Base-by-base conservation (phyloP, 2,797 vertebrate species). In the Varecia variegata region DNA sequence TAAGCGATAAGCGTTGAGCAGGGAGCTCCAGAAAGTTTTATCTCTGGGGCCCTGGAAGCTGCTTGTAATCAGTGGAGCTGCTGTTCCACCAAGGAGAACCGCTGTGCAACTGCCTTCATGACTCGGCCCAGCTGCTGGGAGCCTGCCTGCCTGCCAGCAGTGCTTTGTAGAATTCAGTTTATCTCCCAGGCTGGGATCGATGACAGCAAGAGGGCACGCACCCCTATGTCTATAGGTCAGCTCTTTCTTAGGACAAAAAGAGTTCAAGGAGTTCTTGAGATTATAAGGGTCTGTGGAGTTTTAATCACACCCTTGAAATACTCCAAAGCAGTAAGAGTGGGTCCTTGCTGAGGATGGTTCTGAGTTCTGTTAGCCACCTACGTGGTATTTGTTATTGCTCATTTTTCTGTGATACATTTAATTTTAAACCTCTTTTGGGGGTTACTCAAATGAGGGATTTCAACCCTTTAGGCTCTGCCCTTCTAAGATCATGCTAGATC, bases 211-310 rank as follows among this genome's bases (percentile, higher is more conserved):
- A 35, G 76, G 30, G 7, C 38, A 21, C 4, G 0, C 71, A 5
- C 0, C 9, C 43, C 43, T 45, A 11, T 12, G 18, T 77, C 76
- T 43, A 18, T 1, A 21, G 83, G 74, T 38, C 93, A 82, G 56
- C 38, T 23, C 47, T 79, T 58, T 77, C 50, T 90, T 35, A 21
- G 65, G 67, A 38, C 52, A 79, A 43, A 81, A 60, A 12, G 30
- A 47, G 71, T 43, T 93, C 71, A 74, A 93, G 96, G 62, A 82
- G 88, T 9, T 30, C 11, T 95, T 83, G 95, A 90, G 62, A 35
- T 62, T 32, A 93, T 84, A 62, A 25, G 71, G 35, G 21, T 60
- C 58, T 54, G 73, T 77, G 27, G 83, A 52, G 56, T 81, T 71
- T 84, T 79, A 70, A 35, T 45, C 38, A 93, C n/a, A 13, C 50